Evolutionary conservation across 2,113 vertebrate species (phyloP), one percentile per base, ranked within the genome.

Genomic region (Clupea harengus): DNA sequence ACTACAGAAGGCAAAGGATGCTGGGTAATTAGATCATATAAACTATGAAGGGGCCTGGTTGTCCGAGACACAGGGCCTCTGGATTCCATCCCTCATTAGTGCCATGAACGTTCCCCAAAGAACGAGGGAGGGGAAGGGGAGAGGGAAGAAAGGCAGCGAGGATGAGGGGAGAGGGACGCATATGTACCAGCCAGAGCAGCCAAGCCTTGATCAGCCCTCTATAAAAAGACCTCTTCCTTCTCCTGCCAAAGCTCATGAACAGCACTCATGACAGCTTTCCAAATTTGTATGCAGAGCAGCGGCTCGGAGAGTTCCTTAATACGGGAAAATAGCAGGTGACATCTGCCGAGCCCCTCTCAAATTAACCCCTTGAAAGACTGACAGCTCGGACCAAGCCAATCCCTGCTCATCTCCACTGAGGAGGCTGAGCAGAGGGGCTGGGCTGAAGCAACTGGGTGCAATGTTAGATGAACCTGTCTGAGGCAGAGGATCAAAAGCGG

Each of bases 121-220:
- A 86, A 15, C 49, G 84, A 28, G 75, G 18, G 39, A 46, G 32
- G 4, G 72, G 28, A 49, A 28, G 72, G 75, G n/a, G 32, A 28
- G 47, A 64, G 28, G 45, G 83, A 22, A 15, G 39, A 17, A 44
- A 44, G 25, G 13, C 25, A 80, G 25, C 25, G 75, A 2, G 81
- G 13, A 46, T 18, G 81, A 64, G 46, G 57, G 82, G 83, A 83
- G 64, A 72, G 60, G 60, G 60, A 45, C 46, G 45, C 82, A 50
- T 80, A 86, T 83, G 67, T 83, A 83, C 82, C 72, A 72, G 80
- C 45, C 81, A 4, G 39, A 44, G 80, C 25, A 81, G 86, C 83
- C 86, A 87, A 84, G 78, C 80, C 83, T 87, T 84, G 86, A 87
- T 84, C 83, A 84, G 83, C 6, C 83, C 83, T 64, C 60, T 25